Conservation (phyloP, 2,888 invertebrate species). For the Anaspis maculata region DNA sequence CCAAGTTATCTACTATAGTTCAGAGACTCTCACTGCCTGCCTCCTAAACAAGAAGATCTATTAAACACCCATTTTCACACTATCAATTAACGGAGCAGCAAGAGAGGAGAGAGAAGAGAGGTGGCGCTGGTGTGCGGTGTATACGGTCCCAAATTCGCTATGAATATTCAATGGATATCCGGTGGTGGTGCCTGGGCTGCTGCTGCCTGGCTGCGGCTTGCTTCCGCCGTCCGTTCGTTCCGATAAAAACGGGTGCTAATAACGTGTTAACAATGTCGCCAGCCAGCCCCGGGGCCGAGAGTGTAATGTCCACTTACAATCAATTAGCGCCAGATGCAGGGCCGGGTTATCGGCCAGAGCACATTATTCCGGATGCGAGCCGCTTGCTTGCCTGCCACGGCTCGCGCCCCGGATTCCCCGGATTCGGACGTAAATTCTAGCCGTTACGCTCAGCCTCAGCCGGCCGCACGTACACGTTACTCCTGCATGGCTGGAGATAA, state of each 20-base stretch:
- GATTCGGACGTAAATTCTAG: too few species aligned
- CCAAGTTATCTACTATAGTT: too few species aligned
- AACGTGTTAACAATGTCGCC: conserved; percentile 23
- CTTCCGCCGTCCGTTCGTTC: conserved; percentile 2
- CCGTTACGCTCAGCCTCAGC: too few species aligned
- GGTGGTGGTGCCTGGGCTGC: too few species aligned
- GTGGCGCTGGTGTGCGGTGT: too few species aligned
- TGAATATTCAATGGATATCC: conserved; percentile 31
- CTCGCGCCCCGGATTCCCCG: too few species aligned
- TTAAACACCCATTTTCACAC: conserved; percentile 30
- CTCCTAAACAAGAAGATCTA: conserved; percentile 21
- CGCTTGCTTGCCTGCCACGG: too few species aligned
- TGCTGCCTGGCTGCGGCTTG: too few species aligned
- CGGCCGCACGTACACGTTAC: too few species aligned
- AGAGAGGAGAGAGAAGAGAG: too few species aligned
- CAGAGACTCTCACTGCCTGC: too few species aligned
- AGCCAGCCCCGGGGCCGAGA: conserved; percentile 15
- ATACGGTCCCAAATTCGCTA: conserved; percentile 27
- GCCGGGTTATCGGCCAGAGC: not conserved
- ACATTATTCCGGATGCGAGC: not conserved
- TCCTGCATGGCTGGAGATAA: too few species aligned
- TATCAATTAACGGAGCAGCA: conserved; percentile 27
- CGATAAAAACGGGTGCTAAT: conserved; percentile 22
- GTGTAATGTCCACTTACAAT: conserved; percentile 23
- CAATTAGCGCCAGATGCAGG: conserved; percentile 24